Conservation (phyloP, 2,113 vertebrate genomes). For the Istiophorus platypterus region DNA sequence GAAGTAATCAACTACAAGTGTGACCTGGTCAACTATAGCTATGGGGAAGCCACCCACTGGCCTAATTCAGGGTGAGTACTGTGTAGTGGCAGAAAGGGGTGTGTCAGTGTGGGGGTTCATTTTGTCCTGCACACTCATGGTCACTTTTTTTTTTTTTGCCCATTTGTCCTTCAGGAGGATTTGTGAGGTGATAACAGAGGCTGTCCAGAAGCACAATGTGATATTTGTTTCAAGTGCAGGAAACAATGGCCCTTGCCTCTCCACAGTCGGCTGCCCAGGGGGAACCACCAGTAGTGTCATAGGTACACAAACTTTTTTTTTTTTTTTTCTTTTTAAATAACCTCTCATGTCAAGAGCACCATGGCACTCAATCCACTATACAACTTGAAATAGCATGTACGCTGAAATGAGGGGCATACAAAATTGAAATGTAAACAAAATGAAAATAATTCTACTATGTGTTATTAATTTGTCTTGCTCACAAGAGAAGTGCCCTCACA, state of each 20-base stretch:
- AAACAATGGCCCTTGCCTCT: conserved; percentile 97
- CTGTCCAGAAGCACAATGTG: conserved; percentile 97
- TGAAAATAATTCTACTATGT: no score
- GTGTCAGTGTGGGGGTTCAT: neutral
- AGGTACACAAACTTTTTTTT: conserved; percentile 79
- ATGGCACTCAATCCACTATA: no score
- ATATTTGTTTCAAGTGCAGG: conserved; percentile 98
- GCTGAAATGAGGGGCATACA: no score
- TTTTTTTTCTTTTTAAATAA: no score
- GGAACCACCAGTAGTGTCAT: conserved; percentile 97
- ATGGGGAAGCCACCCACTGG: conserved; percentile 99
- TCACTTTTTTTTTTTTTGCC: neutral
- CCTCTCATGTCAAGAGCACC: no score
- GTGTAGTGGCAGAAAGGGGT: no score
- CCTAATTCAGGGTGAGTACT: conserved; percentile 95
- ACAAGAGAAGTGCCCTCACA: no score
- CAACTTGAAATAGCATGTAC: no score
- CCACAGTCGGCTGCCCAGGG: conserved; percentile 97
- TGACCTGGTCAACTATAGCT: conserved; percentile 99
- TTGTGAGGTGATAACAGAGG: conserved; percentile 97
- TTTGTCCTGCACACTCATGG: neutral
- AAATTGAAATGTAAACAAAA: no score
- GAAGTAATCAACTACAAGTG: conserved; percentile 98
- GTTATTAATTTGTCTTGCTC: no score
- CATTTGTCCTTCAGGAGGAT: conserved; percentile 89